Percentiles rank a stretch among this genome's conserved stretches.
These are phyloP conservation scores for Ochropleura plecta DNA, from an alignment of 2,888 invertebrate species.

Conservation along the genomic window DNA sequence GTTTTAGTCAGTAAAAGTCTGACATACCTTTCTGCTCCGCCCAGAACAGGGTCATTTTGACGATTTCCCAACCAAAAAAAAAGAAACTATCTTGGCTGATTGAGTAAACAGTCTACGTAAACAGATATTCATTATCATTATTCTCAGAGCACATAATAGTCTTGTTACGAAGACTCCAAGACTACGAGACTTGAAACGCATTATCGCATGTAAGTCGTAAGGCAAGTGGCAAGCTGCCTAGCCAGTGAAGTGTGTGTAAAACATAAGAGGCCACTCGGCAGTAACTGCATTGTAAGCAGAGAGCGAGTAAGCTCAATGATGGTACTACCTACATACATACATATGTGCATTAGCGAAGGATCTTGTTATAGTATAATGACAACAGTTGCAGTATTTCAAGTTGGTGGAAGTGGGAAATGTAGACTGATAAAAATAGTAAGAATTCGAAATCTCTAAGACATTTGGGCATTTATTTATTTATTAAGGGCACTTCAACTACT, in stretches of 20 bases:
- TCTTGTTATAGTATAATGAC: background rate
- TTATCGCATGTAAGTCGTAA: slow-evolving; percentile 53
- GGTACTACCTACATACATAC: background rate
- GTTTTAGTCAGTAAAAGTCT: no score
- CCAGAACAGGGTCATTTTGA: no score
- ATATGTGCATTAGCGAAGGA: slow-evolving; percentile 21
- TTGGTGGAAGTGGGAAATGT: background rate
- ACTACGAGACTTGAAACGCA: slow-evolving; percentile 35
- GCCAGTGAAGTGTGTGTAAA: slow-evolving; percentile 65
- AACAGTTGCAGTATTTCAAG: background rate
- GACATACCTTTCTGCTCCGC: no score
- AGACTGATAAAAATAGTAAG: background rate
- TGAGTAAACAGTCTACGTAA: background rate
- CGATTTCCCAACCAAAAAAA: no score
- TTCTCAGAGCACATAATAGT: slow-evolving; percentile 23
- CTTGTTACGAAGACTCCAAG: slow-evolving; percentile 35
- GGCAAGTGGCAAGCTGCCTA: slow-evolving; percentile 53
- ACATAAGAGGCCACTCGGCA: slow-evolving; percentile 74
- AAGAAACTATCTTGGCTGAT: no score
- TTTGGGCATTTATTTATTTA: background rate
- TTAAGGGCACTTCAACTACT: no score
- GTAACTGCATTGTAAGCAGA: slow-evolving; percentile 78
- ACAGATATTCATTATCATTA: slow-evolving; percentile 6
- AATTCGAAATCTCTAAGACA: background rate
- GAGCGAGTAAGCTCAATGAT: slow-evolving; percentile 50